These are phyloP conservation scores for Accipiter virgatus DNA, from an alignment of 2,113 vertebrate genomes.

Conservation along the genomic window DNA sequence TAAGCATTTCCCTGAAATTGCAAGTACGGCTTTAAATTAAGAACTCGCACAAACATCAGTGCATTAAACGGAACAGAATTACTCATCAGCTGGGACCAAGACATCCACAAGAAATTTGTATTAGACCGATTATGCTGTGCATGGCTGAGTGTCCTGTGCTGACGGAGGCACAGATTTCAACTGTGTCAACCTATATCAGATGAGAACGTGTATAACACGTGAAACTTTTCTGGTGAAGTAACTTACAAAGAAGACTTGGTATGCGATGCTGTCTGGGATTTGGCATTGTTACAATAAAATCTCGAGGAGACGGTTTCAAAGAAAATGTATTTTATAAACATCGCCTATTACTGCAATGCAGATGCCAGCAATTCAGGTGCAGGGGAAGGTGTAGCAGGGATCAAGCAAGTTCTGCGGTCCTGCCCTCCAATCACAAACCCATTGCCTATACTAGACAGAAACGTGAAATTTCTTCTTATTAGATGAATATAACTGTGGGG, in stretches of 20 bases:
- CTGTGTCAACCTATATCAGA: not conserved
- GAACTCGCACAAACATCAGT: not conserved
- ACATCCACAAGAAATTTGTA: not conserved
- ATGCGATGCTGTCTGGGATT: not conserved
- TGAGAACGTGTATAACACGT: accelerated
- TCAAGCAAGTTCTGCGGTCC: not conserved
- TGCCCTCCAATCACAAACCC: not conserved
- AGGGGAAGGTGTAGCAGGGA: not conserved
- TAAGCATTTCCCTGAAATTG: not conserved
- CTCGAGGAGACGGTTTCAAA: not conserved
- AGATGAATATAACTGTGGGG: not conserved
- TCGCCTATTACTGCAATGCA: not conserved
- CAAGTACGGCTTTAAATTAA: not conserved
- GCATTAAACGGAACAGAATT: not conserved
- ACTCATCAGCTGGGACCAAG: not conserved
- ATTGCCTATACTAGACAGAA: not conserved
- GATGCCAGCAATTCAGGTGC: not conserved
- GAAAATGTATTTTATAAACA: not conserved
- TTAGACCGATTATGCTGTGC: too few relatives aligned
- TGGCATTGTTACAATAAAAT: not conserved
- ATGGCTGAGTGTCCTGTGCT: not conserved
- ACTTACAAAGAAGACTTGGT: not conserved
- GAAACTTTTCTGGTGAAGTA: not conserved
- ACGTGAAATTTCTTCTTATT: not conserved
- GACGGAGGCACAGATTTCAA: not conserved